Conservation (phyloP, 37 sponge, comb jelly and placozoan genomes). For the Diacarnus erythraeanus region DNA sequence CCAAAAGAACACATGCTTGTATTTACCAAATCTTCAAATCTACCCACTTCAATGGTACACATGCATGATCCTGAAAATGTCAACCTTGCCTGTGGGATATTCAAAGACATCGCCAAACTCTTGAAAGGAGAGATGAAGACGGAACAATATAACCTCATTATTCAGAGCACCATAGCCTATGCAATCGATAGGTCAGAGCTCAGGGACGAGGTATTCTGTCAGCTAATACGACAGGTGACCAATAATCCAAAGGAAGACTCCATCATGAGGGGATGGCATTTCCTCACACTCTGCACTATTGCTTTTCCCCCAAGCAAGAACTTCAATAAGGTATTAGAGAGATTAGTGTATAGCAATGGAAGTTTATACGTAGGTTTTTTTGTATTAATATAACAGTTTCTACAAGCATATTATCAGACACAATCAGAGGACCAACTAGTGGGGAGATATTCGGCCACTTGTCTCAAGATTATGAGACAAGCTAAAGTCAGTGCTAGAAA, state of each 20-base stretch:
- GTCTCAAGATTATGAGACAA: constrained; percentile 72
- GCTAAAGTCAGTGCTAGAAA: constrained; percentile 74
- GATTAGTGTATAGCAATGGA: background rate
- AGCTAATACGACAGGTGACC: constrained; percentile 88
- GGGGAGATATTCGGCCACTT: constrained; percentile 65
- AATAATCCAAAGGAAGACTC: constrained; percentile 85
- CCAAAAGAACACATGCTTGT: constrained; percentile 86
- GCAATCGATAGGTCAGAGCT: constrained; percentile 90
- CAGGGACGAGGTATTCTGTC: constrained; percentile 94
- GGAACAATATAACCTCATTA: constrained; percentile 80
- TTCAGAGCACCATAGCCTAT: constrained; percentile 93
- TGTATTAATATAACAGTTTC: constrained; percentile 66
- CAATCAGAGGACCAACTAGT: constrained; percentile 30
- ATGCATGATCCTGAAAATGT: constrained; percentile 98
- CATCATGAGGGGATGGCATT: constrained; percentile 78
- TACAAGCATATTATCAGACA: constrained; percentile 81
- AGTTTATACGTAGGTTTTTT: no score
- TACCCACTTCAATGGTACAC: constrained; percentile 93
- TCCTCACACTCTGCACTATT: constrained; percentile 81
- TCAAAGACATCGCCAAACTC: constrained; percentile 90
- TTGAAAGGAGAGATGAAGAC: constrained; percentile 78
- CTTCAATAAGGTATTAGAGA: constrained; percentile 79
- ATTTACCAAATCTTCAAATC: constrained; percentile 60
- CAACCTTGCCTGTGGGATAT: constrained; percentile 91
- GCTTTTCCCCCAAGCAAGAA: constrained; percentile 89